phyloP scores from a whole-genome alignment of 2,888 invertebrate species.

The Eurois occulta region DNA sequence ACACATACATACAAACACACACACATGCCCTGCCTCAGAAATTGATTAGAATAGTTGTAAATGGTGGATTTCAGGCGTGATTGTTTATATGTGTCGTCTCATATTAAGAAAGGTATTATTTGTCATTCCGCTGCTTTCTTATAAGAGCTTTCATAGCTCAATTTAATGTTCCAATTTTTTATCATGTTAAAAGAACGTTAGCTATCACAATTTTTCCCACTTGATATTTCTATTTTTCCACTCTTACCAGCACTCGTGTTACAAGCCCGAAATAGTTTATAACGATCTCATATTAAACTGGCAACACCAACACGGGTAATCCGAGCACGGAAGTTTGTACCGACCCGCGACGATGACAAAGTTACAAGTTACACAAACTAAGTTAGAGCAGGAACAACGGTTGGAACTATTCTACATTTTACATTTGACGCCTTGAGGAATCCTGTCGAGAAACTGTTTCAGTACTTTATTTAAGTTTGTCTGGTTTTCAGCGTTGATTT shows the following conservation, averaged over 20 bases:
- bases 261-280: not conserved
- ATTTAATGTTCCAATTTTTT: not conserved
- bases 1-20: no score
- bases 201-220: not conserved
- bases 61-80: not conserved
- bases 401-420: slow-evolving; percentile 46
- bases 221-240: not conserved
- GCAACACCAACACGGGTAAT: slow-evolving; percentile 38
- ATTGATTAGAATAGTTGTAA: not conserved
- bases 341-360: slow-evolving; percentile 12
- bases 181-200: not conserved
- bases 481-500: not conserved
- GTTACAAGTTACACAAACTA: slow-evolving; percentile 41
- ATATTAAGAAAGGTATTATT: not conserved
- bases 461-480: slow-evolving; percentile 15
- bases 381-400: slow-evolving; percentile 29
- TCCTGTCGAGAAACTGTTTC: slow-evolving; percentile 1
- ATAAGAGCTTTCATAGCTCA: not conserved
- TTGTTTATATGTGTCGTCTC: not conserved
- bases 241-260: not conserved
- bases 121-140: not conserved
- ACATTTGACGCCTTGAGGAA: slow-evolving; percentile 19
- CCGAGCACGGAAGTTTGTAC: slow-evolving; percentile 37
- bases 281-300: slow-evolving; percentile 23
- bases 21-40: no score